Conservation (phyloP, 2,797 vertebrate genomes). For the Paedocypris micromegethes region DNA sequence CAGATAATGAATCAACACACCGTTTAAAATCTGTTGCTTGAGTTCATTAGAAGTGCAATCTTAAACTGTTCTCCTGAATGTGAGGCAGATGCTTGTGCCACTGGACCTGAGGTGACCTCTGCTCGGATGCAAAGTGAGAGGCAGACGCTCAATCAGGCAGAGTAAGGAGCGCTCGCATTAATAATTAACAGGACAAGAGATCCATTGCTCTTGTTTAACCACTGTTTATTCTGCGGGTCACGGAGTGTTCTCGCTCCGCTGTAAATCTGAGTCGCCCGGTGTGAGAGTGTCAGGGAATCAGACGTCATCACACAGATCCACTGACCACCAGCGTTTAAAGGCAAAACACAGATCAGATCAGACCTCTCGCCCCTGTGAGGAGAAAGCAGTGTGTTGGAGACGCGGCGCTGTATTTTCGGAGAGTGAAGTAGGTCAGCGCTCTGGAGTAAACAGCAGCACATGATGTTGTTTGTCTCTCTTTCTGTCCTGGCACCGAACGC, state of each 20-base stretch:
- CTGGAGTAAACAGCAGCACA: conserved; percentile 74
- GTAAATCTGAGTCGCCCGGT: conserved; percentile 3
- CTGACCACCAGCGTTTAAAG: conserved; percentile 24
- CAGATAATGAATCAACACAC: too few species aligned
- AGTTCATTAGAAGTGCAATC: too few species aligned
- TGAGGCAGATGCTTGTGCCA: neutral
- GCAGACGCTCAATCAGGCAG: conserved; percentile 69
- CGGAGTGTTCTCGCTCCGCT: conserved; percentile 23
- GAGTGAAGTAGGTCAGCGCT: conserved; percentile 75
- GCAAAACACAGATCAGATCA: conserved; percentile 3
- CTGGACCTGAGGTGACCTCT: conserved; percentile 62
- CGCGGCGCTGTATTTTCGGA: conserved; percentile 73
- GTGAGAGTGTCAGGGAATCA: conserved; percentile 15
- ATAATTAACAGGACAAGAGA: conserved; percentile 78
- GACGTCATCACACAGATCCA: conserved; percentile 22
- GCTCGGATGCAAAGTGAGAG: conserved; percentile 48
- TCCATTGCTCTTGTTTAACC: conserved; percentile 72
- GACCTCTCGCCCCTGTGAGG: too few species aligned
- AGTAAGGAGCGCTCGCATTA: conserved; percentile 68
- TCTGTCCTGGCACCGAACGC: conserved; percentile 63
- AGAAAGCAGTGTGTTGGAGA: conserved; percentile 48
- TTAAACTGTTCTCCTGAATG: neutral
- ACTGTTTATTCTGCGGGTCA: conserved; percentile 64
- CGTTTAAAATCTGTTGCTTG: too few species aligned
- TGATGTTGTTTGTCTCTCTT: conserved; percentile 70